Base-by-base conservation (phyloP, 2,888 invertebrate species). In the Lochmaea capreae region DNA sequence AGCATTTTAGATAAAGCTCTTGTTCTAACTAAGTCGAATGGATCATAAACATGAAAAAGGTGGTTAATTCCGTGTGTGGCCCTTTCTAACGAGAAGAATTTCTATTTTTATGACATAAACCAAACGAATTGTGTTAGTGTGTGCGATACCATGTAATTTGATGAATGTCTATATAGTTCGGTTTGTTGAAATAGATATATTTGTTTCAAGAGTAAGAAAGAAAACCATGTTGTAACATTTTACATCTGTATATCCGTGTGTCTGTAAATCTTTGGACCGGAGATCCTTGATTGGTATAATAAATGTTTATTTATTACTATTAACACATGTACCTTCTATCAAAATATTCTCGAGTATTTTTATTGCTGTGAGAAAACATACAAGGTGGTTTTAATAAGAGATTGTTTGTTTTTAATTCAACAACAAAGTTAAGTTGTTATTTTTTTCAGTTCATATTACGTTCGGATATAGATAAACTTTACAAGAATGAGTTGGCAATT, bases 31-130 rank as follows among this genome's bases (percentile, higher is more conserved):
- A 74, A 76, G 66, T 76, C 72, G 72, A 71, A 74, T 49, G 72
- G 72, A 72, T 73, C 69, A 69, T 71, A 72, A 73, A 75, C 71
- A 69, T 73, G 72, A 75, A 73, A 73, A 66, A 70, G 73, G 73
- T 63, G 71, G 77, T 72, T 77, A 69, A 69, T 73, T 65, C 57
- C 72, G 77, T 72, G 77, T 75, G 77, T 66, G 77, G 77, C 73
- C 77, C 62, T 63, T 57, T 68, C 74, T 49, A 61, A 61, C 39
- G 49, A 70, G 66, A 63, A 68, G 70, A 66, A 73, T 70, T 69
- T 70, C 70, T 62, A 70, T 66, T 66, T 73, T 73, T 66, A 73
- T 65, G 73, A 70, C 67, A 73, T 58, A 66, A 70, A 70, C 66
- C 73, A 70, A 70, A 73, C 65, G 70, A 63, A 70, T 70, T 70